Base-by-base conservation (phyloP, 2,888 invertebrate species). In the Tinea semifulvella region DNA sequence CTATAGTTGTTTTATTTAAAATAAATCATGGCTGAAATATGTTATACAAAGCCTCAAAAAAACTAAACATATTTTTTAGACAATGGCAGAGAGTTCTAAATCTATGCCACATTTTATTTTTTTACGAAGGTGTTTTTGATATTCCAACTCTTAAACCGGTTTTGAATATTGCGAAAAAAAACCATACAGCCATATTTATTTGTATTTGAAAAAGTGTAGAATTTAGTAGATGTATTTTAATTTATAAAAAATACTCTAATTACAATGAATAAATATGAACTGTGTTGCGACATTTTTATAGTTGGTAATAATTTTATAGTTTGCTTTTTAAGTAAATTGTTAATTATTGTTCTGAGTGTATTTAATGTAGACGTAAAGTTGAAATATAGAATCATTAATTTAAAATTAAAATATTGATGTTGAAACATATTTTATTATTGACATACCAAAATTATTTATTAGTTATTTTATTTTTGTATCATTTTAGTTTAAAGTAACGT, bases 401-500 rank as follows among this genome's bases (percentile, higher is more conserved):
- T 7, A 22, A 22, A 22, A 22, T 22, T 7, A 22, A 22, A 22
- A 7, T 22, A 22, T 22, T 8, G 13, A 31, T 31, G 31, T 31
- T 31, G 11, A 31, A 31, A 31, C 4, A 22, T 31, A 31, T 31
- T 31, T 31, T n/a, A 31, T 31, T 31, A 11, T 10, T 31, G 7
- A n/a, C 31, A 5, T 31, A 31, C 31, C 31, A 31, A 31, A 31
- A 31, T 31, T 31, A 10, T 31, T 31, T 31, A 10, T 31, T 31
- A 5, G 4, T 31, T 5, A 31, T 31, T 31, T 31, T n/a, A 11
- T 31, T 31, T 31, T 31, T 31, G 31, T 10, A 7, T 7, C 11
- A 31, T 31, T 7, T 31, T 31, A 11, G 4, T 31, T 10, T 5
- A 10, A 10, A 10, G 11, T 31, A n/a, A 31, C 5, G 25, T 22